Evolutionary conservation across 2,113 vertebrate species (phyloP).

Genomic region (Monarcha castaneiventris): DNA sequence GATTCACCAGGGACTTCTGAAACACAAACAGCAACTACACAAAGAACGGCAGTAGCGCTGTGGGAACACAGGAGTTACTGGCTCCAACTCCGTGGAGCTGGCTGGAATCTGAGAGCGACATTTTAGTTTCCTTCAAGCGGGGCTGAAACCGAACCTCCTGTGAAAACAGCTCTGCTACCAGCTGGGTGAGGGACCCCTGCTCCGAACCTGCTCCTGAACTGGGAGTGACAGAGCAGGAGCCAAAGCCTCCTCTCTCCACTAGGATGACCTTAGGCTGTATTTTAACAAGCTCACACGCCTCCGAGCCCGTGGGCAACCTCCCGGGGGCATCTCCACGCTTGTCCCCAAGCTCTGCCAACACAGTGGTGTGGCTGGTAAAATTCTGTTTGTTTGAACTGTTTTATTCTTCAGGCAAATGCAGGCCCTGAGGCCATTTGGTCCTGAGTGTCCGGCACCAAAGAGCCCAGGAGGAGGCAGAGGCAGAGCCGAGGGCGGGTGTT

Average conservation of each 20-base stretch:
- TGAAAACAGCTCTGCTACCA: not conserved
- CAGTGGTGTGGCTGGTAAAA: constrained; percentile 24
- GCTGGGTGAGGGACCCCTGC: not conserved
- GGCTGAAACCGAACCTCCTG: not conserved
- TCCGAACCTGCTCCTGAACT: not conserved
- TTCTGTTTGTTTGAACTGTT: not conserved
- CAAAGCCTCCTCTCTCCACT: not conserved
- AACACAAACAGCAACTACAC: constrained; percentile 33
- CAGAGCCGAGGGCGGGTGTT: not conserved
- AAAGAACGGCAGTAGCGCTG: constrained; percentile 18
- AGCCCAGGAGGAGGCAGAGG: constrained; percentile 28
- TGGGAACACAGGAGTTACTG: not conserved
- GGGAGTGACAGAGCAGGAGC: not conserved
- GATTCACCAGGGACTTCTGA: not conserved
- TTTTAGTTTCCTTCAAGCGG: not conserved
- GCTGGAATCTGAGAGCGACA: not conserved
- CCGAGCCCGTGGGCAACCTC: not conserved
- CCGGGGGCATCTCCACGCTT: not conserved
- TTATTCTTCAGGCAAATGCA: constrained; percentile 9
- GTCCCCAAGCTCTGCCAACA: not conserved
- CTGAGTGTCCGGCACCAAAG: constrained; percentile 2
- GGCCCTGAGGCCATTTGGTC: constrained; percentile 16
- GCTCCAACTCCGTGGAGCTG: not conserved
- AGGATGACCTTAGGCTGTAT: not conserved
- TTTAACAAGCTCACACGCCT: not conserved